Conservation (phyloP, 2,888 invertebrate genomes). For the Drosophila subsilvestris region DNA sequence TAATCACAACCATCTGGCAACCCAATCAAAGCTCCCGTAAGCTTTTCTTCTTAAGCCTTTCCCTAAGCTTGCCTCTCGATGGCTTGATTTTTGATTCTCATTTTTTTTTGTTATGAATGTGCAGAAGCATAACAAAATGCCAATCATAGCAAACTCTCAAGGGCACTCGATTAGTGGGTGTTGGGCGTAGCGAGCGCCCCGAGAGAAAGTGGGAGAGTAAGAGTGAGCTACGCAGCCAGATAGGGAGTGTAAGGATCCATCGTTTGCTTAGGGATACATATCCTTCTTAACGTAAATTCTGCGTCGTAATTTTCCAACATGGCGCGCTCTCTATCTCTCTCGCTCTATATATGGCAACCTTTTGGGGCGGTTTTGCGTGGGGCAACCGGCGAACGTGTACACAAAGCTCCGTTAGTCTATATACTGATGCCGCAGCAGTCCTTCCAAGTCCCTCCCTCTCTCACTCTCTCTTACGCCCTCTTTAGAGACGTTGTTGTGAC, state of each 20-base stretch:
- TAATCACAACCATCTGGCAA: slow-evolving; percentile 27
- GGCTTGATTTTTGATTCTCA: not conserved
- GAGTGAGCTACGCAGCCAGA: slow-evolving; percentile 7
- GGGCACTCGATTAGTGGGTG: slow-evolving; percentile 25
- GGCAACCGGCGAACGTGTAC: slow-evolving; percentile 57
- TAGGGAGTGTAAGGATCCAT: slow-evolving; percentile 1
- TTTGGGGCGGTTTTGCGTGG: slow-evolving; percentile 9
- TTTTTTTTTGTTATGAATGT: slow-evolving; percentile 75
- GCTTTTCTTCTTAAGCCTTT: slow-evolving; percentile 29
- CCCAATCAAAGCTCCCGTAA: slow-evolving; percentile 14
- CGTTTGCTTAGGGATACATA: slow-evolving; percentile 51
- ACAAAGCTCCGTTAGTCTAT: slow-evolving; percentile 38
- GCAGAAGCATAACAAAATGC: slow-evolving; percentile 79
- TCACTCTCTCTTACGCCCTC: slow-evolving; percentile 5
- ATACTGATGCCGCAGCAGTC: slow-evolving; percentile 28
- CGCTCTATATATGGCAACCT: slow-evolving; percentile 45
- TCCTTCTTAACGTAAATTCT: slow-evolving; percentile 49
- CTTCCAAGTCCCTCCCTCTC: slow-evolving; percentile 23
- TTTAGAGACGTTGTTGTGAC: slow-evolving; percentile 68
- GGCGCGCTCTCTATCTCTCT: slow-evolving; percentile 32
- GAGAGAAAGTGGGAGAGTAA: not conserved
- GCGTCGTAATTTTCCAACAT: slow-evolving; percentile 73
- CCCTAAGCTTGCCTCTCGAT: slow-evolving; percentile 7
- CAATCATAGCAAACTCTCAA: slow-evolving; percentile 52
- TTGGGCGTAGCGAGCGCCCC: slow-evolving; percentile 33